Percentiles rank a stretch among this genome's conserved stretches.
Conservation (phyloP, 2,113 vertebrate genomes). For the Hippocampus abdominalis region DNA sequence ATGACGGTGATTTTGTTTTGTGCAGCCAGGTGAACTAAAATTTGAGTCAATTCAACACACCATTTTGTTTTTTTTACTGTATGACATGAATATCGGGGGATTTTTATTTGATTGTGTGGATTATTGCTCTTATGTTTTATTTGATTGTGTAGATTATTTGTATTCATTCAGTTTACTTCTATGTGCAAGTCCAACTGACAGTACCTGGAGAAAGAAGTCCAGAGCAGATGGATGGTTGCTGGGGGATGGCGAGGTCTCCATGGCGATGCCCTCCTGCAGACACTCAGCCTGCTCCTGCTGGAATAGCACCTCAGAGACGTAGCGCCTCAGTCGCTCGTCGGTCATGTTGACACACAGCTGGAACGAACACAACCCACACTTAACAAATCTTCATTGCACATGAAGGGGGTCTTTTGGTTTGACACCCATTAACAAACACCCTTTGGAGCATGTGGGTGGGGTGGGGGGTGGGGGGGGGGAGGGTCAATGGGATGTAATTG, state of each 20-base stretch:
- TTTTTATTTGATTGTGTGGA: too few species aligned
- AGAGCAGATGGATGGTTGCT: slow-evolving; percentile 79
- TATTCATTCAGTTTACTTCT: too few species aligned
- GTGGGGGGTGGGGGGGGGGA: accelerated
- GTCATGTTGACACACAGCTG: slow-evolving; percentile 96
- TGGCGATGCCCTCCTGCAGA: slow-evolving; percentile 87
- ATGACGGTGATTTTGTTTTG: too few species aligned
- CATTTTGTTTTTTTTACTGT: too few species aligned
- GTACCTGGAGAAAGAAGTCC: slow-evolving; percentile 95
- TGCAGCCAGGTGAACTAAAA: too few species aligned
- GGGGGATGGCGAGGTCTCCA: slow-evolving; percentile 82
- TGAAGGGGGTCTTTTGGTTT: slow-evolving; percentile 8
- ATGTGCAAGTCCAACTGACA: neutral
- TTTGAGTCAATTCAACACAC: too few species aligned
- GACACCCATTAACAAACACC: slow-evolving; percentile 3
- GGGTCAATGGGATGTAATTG: neutral
- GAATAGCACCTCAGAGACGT: slow-evolving; percentile 87
- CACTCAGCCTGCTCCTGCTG: slow-evolving; percentile 89
- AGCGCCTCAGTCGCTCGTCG: slow-evolving; percentile 89
- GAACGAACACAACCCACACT: slow-evolving; percentile 45
- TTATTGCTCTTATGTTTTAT: too few species aligned
- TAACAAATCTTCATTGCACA: slow-evolving; percentile 14
- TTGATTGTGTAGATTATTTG: too few species aligned
- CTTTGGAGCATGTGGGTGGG: slow-evolving; percentile 9
- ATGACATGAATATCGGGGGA: too few species aligned